These are phyloP conservation scores for Drosophila imparisetae DNA, from an alignment of 2,888 invertebrate genomes.

Conservation along the genomic window DNA sequence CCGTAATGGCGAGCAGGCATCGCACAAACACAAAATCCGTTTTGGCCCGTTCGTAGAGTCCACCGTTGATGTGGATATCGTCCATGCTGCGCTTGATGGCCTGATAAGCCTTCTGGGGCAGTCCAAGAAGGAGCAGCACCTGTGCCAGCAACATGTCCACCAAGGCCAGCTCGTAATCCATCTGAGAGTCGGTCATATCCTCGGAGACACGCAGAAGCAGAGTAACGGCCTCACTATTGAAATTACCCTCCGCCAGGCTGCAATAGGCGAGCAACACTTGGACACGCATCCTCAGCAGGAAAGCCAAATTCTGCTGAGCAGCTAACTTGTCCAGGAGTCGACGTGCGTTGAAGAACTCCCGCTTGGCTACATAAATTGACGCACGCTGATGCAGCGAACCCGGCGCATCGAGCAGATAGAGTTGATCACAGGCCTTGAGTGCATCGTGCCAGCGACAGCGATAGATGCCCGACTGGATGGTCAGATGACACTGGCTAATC, in stretches of 20 bases:
- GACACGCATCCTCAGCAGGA: conserved; percentile 86
- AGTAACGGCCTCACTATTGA: conserved; percentile 87
- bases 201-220: conserved; percentile 90
- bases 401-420: conserved; percentile 88
- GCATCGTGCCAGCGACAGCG: conserved; percentile 89
- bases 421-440: conserved; percentile 88
- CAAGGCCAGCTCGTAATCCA: conserved; percentile 91
- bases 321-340: conserved; percentile 78
- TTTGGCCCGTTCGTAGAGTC: conserved; percentile 92
- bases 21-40: conserved; percentile 91
- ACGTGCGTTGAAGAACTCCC: conserved; percentile 83
- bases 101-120: conserved; percentile 90
- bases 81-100: conserved; percentile 90
- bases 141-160: conserved; percentile 92
- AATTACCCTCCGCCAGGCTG: conserved; percentile 86
- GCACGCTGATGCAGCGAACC: conserved; percentile 87
- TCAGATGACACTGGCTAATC: conserved; percentile 87
- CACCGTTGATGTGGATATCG: conserved; percentile 91
- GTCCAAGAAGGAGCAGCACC: conserved; percentile 89
- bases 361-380: conserved; percentile 83
- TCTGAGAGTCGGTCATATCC: conserved; percentile 89
- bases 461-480: conserved; percentile 85
- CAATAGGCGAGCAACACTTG: conserved; percentile 90
- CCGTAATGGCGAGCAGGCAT: conserved; percentile 89
- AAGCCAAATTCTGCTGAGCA: conserved; percentile 84